Base-by-base conservation (phyloP, 1,140 invertebrate species). In the Scaptomyza pallida region DNA sequence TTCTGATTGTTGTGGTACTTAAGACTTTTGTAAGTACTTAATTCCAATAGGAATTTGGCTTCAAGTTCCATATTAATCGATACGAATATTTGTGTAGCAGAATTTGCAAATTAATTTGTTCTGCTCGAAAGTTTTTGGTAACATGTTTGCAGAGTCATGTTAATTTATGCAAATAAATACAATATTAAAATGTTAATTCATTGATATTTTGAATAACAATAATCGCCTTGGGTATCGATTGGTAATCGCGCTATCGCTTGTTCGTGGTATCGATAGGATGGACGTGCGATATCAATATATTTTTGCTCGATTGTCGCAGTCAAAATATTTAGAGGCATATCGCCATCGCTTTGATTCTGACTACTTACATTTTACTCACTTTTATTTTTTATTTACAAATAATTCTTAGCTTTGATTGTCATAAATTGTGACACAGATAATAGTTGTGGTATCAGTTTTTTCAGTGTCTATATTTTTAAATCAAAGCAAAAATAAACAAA, bases 361-460 rank as follows among this genome's bases (percentile, higher is more conserved):
- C 33, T 8, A 47, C 13, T 47, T 12, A 26, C 15, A 16, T 16
- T 21, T 37, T 52, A 23, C 35, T 26, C 37, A 16, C 9, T 3
- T 51, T 63, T 56, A 48, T 41, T 41, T 65, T 65, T 30, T 26
- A 26, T 26, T 26, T 35, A 40, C 40, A 37, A 56, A 1, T 17
- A n/a, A 17, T 15, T 30, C n/a, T 15, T n/a, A 56, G 26, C 17
- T 21, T 37, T 50, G 5, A 15, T 50, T 50, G 44, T 44, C 35
- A 50, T 70, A 63, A 12, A 23, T 35, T 70, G 44, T 44, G 13
- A 35, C 17, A 23, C n/a, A 70, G 43, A 43, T 26, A 12, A 8
- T 17, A 19, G 10, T 13, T 15, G 19, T 45, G 44, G 30, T 45
- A 40, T 4, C 13, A 19, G 10, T 44, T 61, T 50, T 45, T 19